Evolutionary conservation across 1,140 invertebrate genomes (phyloP).

Genomic region (Lepidurus packardi): DNA sequence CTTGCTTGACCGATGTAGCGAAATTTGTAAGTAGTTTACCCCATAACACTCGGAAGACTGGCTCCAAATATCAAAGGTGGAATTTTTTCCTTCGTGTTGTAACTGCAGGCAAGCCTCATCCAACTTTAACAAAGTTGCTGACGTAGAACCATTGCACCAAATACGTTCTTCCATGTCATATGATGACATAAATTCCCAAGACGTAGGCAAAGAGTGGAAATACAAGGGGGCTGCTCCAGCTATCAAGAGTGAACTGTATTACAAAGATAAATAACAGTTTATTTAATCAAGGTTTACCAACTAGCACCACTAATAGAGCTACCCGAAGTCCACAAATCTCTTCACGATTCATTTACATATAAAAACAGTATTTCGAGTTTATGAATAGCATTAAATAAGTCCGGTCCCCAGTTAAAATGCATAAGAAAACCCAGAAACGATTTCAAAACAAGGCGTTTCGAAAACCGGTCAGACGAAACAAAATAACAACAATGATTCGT

Average conservation of each 20-base stretch:
- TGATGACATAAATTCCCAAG: neutral
- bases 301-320: too few species aligned
- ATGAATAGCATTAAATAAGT: too few species aligned
- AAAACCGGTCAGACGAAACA: too few species aligned
- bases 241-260: neutral
- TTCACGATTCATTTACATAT: too few species aligned
- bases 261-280: too few species aligned
- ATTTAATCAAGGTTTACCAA: too few species aligned
- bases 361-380: too few species aligned
- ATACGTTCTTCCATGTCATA: slow-evolving; percentile 23
- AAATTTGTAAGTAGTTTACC: slow-evolving; percentile 9
- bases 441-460: too few species aligned
- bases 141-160: slow-evolving; percentile 27
- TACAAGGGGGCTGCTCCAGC: neutral
- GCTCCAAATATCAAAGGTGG: slow-evolving; percentile 27
- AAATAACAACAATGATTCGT: too few species aligned
- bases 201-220: neutral
- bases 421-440: too few species aligned
- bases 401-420: too few species aligned
- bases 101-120: slow-evolving; percentile 30
- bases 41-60: slow-evolving; percentile 28
- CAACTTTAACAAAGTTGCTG: slow-evolving; percentile 25
- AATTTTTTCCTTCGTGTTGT: neutral
- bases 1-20: neutral
- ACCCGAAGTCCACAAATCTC: too few species aligned